Evolutionary conservation across 2,797 vertebrate genomes (phyloP).

Genomic region (Bradypodion pumilum): DNA sequence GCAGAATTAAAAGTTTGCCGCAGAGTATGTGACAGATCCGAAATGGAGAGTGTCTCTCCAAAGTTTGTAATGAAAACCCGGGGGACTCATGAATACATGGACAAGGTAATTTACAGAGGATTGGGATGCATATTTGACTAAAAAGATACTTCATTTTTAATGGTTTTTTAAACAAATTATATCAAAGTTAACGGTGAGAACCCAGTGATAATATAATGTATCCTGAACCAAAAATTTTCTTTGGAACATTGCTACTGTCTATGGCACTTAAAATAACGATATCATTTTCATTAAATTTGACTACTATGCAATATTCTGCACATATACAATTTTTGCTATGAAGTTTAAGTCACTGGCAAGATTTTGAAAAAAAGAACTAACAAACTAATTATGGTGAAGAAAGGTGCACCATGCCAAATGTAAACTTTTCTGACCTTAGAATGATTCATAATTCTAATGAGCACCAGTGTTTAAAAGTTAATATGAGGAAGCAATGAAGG

Average conservation of each 20-base stretch:
- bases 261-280: background rate
- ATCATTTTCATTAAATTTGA: background rate
- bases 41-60: background rate
- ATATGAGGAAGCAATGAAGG: background rate
- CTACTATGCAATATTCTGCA: background rate
- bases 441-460: background rate
- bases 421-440: background rate
- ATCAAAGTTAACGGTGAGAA: background rate
- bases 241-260: background rate
- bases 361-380: background rate
- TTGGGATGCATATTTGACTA: background rate
- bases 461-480: background rate
- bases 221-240: background rate
- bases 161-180: background rate
- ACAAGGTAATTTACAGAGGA: background rate
- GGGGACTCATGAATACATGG: background rate
- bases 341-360: background rate
- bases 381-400: background rate
- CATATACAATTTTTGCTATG: background rate
- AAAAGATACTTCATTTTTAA: background rate
- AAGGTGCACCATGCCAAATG: background rate
- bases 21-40: background rate
- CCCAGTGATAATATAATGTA: background rate
- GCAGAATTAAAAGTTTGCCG: background rate
- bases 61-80: background rate